phyloP scores from a whole-genome alignment of 1,140 invertebrate species.

The Musca vetustissima region DNA sequence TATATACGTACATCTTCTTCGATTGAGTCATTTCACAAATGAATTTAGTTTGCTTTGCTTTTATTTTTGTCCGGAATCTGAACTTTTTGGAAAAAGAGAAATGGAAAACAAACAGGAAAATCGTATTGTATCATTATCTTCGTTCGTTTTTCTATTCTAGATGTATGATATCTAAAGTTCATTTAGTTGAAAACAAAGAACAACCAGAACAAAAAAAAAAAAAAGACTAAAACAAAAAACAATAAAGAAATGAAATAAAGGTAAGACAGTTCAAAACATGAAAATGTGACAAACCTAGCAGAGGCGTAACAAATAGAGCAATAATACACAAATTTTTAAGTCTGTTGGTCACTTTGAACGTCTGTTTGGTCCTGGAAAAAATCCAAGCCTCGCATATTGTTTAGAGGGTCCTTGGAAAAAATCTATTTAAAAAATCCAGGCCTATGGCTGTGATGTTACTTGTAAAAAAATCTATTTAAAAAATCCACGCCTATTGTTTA shows the following conservation, averaged over 20 bases:
- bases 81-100: conserved; percentile 1
- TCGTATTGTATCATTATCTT: conserved; percentile 12
- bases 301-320: background rate
- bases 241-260: background rate
- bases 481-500: no score
- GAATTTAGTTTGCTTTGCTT: background rate
- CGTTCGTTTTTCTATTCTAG: background rate
- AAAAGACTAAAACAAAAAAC: background rate
- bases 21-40: background rate
- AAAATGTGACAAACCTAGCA: background rate
- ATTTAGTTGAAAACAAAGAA: conserved; percentile 1
- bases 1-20: no score
- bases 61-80: background rate
- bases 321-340: no score
- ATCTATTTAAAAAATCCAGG: no score
- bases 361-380: no score
- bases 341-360: no score
- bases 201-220: background rate
- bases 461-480: no score
- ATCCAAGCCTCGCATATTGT: no score
- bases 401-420: no score
- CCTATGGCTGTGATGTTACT: no score
- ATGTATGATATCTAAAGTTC: conserved; percentile 11
- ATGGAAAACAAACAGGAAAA: background rate
- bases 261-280: background rate